phyloP scores from a whole-genome alignment of 2,888 invertebrate species.

The Sarcophaga variegata region DNA sequence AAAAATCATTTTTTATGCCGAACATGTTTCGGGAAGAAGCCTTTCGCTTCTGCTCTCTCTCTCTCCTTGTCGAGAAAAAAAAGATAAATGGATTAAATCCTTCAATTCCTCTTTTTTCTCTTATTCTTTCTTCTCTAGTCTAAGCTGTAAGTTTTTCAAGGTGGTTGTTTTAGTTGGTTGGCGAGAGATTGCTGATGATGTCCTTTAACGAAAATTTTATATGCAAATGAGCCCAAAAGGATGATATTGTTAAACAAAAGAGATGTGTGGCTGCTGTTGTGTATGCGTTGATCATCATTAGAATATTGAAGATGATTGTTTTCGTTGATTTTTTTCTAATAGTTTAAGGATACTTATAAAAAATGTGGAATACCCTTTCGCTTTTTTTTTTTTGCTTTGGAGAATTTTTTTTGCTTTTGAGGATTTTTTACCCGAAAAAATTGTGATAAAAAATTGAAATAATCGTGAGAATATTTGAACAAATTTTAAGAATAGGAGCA shows the following conservation, averaged over 20 bases:
- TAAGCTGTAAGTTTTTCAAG: slow-evolving; percentile 7
- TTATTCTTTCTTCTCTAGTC: background rate
- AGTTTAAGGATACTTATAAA: slow-evolving; percentile 75
- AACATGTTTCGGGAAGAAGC: slow-evolving; percentile 70
- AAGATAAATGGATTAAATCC: slow-evolving; percentile 58
- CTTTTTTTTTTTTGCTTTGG: slow-evolving; percentile 72
- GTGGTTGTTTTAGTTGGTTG: slow-evolving; percentile 63
- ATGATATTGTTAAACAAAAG: slow-evolving; percentile 6
- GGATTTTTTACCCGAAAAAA: slow-evolving; percentile 71
- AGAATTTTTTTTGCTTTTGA: slow-evolving; percentile 72
- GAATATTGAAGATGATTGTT: slow-evolving; percentile 47
- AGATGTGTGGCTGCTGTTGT: too few relatives aligned
- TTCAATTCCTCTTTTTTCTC: slow-evolving; percentile 13
- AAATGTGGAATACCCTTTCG: slow-evolving; percentile 76
- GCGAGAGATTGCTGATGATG: slow-evolving; percentile 38
- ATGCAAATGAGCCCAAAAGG: slow-evolving; percentile 59
- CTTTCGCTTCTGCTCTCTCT: background rate
- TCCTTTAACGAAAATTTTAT: slow-evolving; percentile 46
- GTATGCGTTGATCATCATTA: slow-evolving; percentile 60
- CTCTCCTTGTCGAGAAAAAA: background rate
- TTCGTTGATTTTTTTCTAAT: slow-evolving; percentile 71
- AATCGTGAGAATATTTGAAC: slow-evolving; percentile 57
- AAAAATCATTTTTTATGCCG: slow-evolving; percentile 71
- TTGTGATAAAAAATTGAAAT: slow-evolving; percentile 42
- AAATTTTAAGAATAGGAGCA: background rate